Percentiles rank a stretch among this genome's conserved stretches.
Evolutionary conservation across 1,140 invertebrate species (phyloP).

Genomic region (Zelostemma sp.): DNA sequence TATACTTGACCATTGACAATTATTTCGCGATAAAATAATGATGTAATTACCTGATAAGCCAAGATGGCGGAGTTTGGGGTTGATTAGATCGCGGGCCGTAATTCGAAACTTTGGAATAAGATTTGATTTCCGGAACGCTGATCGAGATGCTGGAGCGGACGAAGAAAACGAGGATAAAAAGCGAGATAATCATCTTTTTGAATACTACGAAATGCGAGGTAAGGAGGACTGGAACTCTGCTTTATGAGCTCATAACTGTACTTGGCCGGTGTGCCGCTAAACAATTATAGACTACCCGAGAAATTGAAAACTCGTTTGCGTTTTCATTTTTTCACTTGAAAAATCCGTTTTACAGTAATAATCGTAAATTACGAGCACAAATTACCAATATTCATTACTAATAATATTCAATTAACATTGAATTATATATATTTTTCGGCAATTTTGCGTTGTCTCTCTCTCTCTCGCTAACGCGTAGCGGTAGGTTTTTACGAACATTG

Average conservation of each 20-base stretch:
- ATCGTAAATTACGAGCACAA: too few relatives aligned
- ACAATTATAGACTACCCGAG: constrained; percentile 21
- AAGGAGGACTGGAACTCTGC: constrained; percentile 20
- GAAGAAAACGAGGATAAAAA: constrained; percentile 29
- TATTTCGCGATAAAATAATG: constrained; percentile 2
- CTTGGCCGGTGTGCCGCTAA: constrained; percentile 8
- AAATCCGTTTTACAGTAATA: too few relatives aligned
- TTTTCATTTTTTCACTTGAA: background rate
- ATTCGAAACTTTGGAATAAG: constrained; percentile 60
- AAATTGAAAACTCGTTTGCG: constrained; percentile 2
- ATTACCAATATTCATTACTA: too few relatives aligned
- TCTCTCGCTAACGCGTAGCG: too few relatives aligned
- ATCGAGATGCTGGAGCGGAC: constrained; percentile 17
- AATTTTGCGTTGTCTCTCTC: too few relatives aligned
- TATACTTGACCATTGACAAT: background rate
- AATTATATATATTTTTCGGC: too few relatives aligned
- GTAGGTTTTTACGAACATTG: too few relatives aligned
- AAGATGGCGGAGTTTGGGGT: constrained; percentile 17
- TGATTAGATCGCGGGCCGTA: constrained; percentile 48
- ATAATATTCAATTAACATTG: too few relatives aligned
- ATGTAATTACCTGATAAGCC: constrained; percentile 37
- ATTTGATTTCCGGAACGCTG: constrained; percentile 34
- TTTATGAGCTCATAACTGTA: constrained; percentile 67
- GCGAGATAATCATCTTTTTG: constrained; percentile 48
- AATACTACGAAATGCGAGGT: constrained; percentile 47